Evolutionary conservation across 2,888 invertebrate genomes (phyloP).

Genomic region (Thymelicus sylvestris): DNA sequence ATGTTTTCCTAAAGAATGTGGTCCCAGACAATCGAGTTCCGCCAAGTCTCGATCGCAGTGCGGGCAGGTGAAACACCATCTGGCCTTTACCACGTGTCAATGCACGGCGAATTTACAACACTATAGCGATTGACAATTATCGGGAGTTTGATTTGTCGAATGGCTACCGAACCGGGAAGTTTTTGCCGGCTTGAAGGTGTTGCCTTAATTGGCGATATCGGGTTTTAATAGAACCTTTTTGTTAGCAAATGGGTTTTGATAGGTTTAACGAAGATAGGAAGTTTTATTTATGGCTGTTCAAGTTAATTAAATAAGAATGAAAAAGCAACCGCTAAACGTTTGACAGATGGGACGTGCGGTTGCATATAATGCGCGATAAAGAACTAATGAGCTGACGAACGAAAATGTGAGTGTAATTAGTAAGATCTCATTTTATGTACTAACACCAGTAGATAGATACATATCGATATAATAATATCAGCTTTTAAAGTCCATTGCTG

Average conservation of each 20-base stretch:
- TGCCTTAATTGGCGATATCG: constrained; percentile 47
- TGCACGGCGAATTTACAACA: constrained; percentile 50
- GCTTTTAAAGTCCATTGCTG: too few relatives aligned
- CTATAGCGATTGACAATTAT: constrained; percentile 61
- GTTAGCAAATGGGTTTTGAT: constrained; percentile 35
- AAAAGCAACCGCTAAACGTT: constrained; percentile 4
- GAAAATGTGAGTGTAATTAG: constrained; percentile 25
- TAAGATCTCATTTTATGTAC: constrained; percentile 6
- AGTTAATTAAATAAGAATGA: constrained; percentile 26
- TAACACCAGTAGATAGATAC: not conserved
- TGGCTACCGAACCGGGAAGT: constrained; percentile 49
- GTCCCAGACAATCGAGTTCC: constrained; percentile 63
- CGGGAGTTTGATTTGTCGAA: constrained; percentile 58
- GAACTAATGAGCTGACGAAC: constrained; percentile 7
- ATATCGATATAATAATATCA: too few relatives aligned
- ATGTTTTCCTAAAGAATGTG: constrained; percentile 63
- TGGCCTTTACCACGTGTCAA: constrained; percentile 74
- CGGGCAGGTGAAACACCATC: constrained; percentile 75
- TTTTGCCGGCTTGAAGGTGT: constrained; percentile 44
- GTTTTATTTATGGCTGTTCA: constrained; percentile 23
- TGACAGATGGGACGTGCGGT: constrained; percentile 20
- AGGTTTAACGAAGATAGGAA: constrained; percentile 24
- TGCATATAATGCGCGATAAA: constrained; percentile 8
- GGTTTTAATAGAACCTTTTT: constrained; percentile 50
- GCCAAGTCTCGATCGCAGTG: constrained; percentile 52